phyloP scores from a whole-genome alignment of 2,113 vertebrate genomes.

The Aphelocoma coerulescens region DNA sequence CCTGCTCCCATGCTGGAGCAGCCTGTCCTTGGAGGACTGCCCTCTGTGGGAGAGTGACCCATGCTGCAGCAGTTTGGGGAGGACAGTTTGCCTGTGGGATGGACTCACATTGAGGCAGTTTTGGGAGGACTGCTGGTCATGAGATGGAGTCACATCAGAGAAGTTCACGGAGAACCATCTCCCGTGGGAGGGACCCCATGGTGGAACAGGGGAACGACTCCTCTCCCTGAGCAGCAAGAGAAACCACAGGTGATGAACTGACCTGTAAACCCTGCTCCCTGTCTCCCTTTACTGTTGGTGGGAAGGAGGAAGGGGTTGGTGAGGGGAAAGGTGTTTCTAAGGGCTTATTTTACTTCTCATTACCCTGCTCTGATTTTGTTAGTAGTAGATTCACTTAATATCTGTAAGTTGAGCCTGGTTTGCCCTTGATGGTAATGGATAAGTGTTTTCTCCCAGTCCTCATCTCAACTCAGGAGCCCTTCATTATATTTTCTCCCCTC shows the following conservation, averaged over 20 bases:
- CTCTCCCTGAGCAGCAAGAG: background rate
- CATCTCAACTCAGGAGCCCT: no score
- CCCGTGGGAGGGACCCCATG: accelerated
- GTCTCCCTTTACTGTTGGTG: accelerated
- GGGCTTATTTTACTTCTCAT: background rate
- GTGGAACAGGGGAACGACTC: background rate
- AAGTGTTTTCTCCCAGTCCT: background rate
- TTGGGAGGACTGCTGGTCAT: background rate
- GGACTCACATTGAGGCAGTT: background rate
- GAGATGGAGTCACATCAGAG: background rate
- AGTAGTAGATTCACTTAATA: background rate
- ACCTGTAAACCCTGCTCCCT: background rate
- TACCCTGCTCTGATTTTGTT: background rate
- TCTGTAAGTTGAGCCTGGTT: background rate
- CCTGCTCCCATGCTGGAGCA: background rate
- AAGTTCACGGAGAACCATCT: no score
- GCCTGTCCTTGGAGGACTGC: background rate
- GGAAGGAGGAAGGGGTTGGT: background rate
- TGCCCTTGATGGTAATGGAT: background rate
- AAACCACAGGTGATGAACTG: background rate
- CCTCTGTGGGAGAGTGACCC: background rate
- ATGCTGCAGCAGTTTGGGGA: accelerated
- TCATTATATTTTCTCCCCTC: background rate
- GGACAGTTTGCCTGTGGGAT: no score
- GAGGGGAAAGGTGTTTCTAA: background rate